phyloP scores from a whole-genome alignment of 92 coral and sea anemone species.

The Zoanthus gigantus region DNA sequence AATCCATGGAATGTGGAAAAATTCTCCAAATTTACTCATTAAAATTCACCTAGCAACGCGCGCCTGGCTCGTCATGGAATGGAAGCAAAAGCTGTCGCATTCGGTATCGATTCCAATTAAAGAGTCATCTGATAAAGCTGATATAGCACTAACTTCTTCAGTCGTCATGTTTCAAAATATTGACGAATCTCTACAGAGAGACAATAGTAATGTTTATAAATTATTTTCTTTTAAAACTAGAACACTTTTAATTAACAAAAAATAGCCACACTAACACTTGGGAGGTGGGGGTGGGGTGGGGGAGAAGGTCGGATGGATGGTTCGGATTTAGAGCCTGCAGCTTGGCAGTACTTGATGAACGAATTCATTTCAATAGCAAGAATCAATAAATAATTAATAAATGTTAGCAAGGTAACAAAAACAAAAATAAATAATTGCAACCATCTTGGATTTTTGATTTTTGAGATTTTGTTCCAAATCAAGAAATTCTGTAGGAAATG shows the following conservation, averaged over 20 bases:
- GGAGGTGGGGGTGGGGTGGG: not conserved
- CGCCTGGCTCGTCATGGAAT: too few species aligned
- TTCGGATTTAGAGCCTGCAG: not conserved
- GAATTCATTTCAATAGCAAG: not conserved
- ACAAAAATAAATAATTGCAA: not conserved
- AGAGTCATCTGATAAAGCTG: not conserved
- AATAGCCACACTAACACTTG: conserved; percentile 3
- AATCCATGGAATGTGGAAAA: too few species aligned
- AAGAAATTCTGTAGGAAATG: not conserved
- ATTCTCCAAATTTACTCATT: too few species aligned
- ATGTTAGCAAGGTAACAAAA: not conserved
- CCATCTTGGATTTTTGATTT: not conserved
- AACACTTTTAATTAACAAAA: not conserved
- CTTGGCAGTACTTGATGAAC: not conserved
- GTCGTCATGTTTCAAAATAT: not conserved
- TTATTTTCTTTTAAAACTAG: not conserved
- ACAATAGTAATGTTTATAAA: not conserved
- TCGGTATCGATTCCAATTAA: not conserved
- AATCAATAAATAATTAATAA: not conserved
- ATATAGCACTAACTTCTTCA: not conserved
- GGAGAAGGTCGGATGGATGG: not conserved
- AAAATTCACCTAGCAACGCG: too few species aligned
- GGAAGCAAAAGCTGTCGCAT: not conserved
- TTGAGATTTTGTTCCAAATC: not conserved
- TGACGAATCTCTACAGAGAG: not conserved